Evolutionary conservation across 2,888 invertebrate genomes (phyloP).

Genomic region (Tetranychus truncatus): DNA sequence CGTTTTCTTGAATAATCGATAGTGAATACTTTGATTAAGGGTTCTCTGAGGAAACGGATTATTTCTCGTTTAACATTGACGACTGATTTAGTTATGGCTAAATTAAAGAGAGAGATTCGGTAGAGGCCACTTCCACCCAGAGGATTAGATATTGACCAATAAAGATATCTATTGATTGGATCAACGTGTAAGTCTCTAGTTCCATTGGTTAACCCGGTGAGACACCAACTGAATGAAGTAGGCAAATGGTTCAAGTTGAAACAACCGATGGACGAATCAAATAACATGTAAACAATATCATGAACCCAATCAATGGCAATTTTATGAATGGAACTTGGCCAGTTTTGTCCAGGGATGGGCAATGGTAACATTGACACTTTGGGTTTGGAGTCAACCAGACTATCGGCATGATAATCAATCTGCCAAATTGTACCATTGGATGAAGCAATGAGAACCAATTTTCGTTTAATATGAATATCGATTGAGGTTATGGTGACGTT

Average conservation of each 20-base stretch:
- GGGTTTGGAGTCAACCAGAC: neutral
- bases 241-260: neutral
- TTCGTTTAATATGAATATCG: neutral
- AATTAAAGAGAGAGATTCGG: conserved; percentile 35
- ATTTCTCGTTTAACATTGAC: conserved; percentile 39
- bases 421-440: neutral
- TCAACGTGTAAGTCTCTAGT: conserved; percentile 71
- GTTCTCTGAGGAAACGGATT: conserved; percentile 47
- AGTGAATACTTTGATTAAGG: conserved; percentile 54
- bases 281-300: conserved; percentile 58
- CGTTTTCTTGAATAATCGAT: conserved; percentile 64
- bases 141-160: conserved; percentile 17
- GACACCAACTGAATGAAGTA: neutral
- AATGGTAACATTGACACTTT: neutral
- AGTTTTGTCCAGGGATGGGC: neutral
- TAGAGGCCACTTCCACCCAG: conserved; percentile 43
- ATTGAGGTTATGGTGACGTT: neutral
- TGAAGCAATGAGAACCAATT: neutral
- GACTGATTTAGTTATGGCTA: neutral
- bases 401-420: neutral
- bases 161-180: conserved; percentile 63
- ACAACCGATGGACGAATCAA: conserved; percentile 51
- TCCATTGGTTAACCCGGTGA: conserved; percentile 42
- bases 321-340: conserved; percentile 22
- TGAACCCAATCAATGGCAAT: conserved; percentile 72